Evolutionary conservation across 2,797 vertebrate species (phyloP).

Genomic region (Peromyscus eremicus): DNA sequence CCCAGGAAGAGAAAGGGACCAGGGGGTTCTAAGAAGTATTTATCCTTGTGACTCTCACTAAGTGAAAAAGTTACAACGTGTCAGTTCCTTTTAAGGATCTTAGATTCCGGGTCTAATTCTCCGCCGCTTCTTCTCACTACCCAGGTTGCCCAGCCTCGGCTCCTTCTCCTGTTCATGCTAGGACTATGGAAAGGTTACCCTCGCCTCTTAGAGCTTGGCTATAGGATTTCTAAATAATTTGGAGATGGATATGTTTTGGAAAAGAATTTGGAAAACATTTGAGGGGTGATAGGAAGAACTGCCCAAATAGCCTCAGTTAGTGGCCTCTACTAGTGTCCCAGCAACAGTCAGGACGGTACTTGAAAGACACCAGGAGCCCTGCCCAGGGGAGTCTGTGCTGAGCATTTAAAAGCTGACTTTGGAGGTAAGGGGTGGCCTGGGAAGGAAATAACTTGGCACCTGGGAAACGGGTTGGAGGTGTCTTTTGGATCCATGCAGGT

Average conservation of each 20-base stretch:
- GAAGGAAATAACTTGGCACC: background rate
- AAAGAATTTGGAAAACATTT: slow-evolving; percentile 36
- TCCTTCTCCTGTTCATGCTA: background rate
- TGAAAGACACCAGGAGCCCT: background rate
- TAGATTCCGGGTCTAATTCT: background rate
- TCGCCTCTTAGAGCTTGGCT: background rate
- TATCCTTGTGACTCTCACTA: slow-evolving; percentile 5
- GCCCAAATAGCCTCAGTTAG: background rate
- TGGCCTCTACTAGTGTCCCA: background rate
- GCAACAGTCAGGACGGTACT: background rate
- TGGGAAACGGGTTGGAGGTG: background rate
- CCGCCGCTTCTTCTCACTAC: background rate
- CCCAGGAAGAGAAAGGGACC: background rate
- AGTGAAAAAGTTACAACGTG: background rate
- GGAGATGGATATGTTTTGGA: background rate
- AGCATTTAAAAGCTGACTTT: slow-evolving; percentile 25
- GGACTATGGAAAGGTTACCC: background rate
- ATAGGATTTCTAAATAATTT: slow-evolving; percentile 38
- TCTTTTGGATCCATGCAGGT: background rate
- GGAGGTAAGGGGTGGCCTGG: background rate
- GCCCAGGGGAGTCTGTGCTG: background rate
- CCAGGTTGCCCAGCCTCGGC: background rate
- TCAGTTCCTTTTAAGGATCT: slow-evolving; percentile 29
- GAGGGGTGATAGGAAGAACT: background rate
- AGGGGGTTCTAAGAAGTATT: slow-evolving; percentile 13